phyloP scores from a whole-genome alignment of 2,888 invertebrate species.

The Pandemis corylana region DNA sequence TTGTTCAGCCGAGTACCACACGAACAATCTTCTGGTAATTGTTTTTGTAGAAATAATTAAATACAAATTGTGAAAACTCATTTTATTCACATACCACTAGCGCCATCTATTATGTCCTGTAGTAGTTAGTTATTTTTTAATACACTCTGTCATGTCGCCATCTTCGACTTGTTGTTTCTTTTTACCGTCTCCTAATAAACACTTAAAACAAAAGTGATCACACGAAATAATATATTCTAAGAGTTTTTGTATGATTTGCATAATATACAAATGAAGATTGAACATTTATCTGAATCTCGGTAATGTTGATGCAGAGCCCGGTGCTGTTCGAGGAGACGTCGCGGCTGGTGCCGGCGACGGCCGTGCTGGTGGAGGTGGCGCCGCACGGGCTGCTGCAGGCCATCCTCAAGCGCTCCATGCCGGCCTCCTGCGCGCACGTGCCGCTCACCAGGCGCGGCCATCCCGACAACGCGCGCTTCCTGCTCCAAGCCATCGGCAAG shows the following conservation, averaged over 20 bases:
- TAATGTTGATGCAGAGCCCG: constrained; percentile 79
- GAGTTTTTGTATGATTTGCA: too few relatives aligned
- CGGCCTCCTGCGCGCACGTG: constrained; percentile 87
- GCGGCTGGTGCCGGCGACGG: constrained; percentile 89
- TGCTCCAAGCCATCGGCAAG: constrained; percentile 87
- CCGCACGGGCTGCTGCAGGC: constrained; percentile 96
- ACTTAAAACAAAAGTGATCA: too few relatives aligned
- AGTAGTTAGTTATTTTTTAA: too few relatives aligned
- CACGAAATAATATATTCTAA: too few relatives aligned
- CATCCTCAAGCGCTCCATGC: constrained; percentile 91
- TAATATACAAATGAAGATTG: too few relatives aligned
- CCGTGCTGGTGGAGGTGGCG: constrained; percentile 94
- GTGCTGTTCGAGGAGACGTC: constrained; percentile 93
- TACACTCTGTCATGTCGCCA: too few relatives aligned
- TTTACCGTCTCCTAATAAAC: too few relatives aligned
- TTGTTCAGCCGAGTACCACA: constrained; percentile 93
- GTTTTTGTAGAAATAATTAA: too few relatives aligned
- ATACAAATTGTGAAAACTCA: too few relatives aligned
- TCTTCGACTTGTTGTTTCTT: too few relatives aligned
- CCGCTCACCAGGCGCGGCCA: constrained; percentile 90
- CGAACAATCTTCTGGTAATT: constrained; percentile 89
- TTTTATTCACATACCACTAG: too few relatives aligned
- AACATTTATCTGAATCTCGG: neutral
- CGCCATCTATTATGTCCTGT: too few relatives aligned
- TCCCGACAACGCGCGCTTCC: constrained; percentile 82